Conservation (phyloP, 2,113 vertebrate species). For the Strigops habroptila region DNA sequence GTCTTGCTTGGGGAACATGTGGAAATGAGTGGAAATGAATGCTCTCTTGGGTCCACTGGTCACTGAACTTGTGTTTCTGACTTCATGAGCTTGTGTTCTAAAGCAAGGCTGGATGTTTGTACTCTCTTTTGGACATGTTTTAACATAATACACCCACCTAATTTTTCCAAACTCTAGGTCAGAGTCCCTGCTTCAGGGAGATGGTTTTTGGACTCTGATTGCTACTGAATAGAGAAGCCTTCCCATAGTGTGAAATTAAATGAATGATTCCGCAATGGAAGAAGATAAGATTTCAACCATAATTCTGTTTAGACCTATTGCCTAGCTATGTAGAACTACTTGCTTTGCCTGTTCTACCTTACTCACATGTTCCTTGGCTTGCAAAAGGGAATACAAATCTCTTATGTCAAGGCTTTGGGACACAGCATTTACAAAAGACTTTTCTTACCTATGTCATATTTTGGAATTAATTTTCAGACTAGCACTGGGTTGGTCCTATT, state of each 20-base stretch:
- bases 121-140: background rate
- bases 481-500: background rate
- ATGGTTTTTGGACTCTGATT: background rate
- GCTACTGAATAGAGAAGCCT: background rate
- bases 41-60: background rate
- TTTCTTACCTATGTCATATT: background rate
- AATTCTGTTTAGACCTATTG: background rate
- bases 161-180: background rate
- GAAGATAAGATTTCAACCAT: background rate
- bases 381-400: background rate
- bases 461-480: background rate
- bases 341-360: background rate
- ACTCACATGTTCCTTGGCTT: background rate
- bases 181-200: background rate
- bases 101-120: background rate
- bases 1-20: fast-evolving
- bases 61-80: background rate
- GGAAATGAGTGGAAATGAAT: background rate
- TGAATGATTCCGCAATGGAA: background rate
- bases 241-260: background rate
- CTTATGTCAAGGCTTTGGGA: background rate
- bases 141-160: fast-evolving
- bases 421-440: background rate
- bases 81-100: background rate
- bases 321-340: background rate